These are phyloP conservation scores for Sebastes oblongus DNA, from an alignment of 2,797 vertebrate species.

Conservation along the genomic window DNA sequence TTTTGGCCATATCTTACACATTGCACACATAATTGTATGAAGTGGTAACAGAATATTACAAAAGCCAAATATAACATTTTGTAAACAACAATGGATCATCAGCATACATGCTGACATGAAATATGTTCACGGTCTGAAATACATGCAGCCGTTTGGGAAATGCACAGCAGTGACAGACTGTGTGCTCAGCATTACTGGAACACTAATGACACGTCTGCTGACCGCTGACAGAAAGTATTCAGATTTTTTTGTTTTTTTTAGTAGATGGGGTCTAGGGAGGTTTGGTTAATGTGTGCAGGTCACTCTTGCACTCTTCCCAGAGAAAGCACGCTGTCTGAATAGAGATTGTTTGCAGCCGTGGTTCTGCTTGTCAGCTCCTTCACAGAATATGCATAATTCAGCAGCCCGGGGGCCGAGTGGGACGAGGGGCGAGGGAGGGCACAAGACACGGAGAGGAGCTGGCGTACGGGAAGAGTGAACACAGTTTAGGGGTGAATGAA, in stretches of 20 bases:
- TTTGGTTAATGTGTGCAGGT: slow-evolving; percentile 52
- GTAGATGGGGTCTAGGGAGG: slow-evolving; percentile 2
- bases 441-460: slow-evolving; percentile 24
- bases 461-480: slow-evolving; percentile 20
- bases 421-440: slow-evolving; percentile 7
- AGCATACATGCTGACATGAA: slow-evolving; percentile 42
- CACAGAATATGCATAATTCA: slow-evolving; percentile 77
- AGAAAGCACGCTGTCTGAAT: slow-evolving; percentile 61
- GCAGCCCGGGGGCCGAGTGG: slow-evolving; percentile 47
- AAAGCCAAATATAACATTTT: not conserved
- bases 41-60: not conserved
- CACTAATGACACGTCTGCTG: slow-evolving; percentile 46
- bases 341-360: slow-evolving; percentile 68
- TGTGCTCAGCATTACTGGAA: slow-evolving; percentile 43
- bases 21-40: not conserved
- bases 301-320: slow-evolving; percentile 35
- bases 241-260: not conserved
- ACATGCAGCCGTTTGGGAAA: slow-evolving; percentile 31
- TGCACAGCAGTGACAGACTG: slow-evolving; percentile 31
- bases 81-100: slow-evolving; percentile 14
- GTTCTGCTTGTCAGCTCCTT: slow-evolving; percentile 76
- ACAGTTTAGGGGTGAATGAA: slow-evolving; percentile 31
- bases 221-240: slow-evolving; percentile 1
- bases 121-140: slow-evolving; percentile 5
- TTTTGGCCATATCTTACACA: no score